These are phyloP conservation scores for Heterotis niloticus DNA, from an alignment of 2,113 vertebrate species.

Conservation along the genomic window DNA sequence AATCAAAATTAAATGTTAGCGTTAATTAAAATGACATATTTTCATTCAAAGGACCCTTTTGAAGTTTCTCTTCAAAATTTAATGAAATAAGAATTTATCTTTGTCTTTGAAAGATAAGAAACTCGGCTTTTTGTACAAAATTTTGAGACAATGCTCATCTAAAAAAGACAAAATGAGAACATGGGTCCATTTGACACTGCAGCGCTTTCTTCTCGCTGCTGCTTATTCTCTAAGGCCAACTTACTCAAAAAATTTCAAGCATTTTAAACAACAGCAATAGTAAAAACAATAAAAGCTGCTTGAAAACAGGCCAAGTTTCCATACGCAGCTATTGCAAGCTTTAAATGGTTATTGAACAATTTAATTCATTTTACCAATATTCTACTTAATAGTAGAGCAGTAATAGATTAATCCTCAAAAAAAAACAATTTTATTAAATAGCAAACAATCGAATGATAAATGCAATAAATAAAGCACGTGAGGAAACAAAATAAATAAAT, in stretches of 20 bases:
- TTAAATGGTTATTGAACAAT: too few species aligned
- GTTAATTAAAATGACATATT: constrained; percentile 26
- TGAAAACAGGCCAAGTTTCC: too few species aligned
- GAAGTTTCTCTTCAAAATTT: constrained; percentile 22
- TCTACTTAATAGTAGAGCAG: too few species aligned
- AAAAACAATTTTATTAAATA: too few species aligned
- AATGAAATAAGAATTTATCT: constrained; percentile 22
- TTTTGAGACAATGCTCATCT: background rate
- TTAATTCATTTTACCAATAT: too few species aligned
- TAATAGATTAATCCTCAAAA: too few species aligned
- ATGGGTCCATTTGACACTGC: background rate
- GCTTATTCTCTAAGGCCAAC: background rate
- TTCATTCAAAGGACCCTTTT: constrained; percentile 16
- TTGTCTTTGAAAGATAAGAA: constrained; percentile 23
- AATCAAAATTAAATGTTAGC: constrained; percentile 23
- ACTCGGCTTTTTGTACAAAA: background rate
- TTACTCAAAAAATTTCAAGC: background rate
- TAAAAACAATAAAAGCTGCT: too few species aligned
- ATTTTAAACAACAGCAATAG: too few species aligned
- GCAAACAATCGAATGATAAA: too few species aligned
- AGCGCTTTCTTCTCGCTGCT: background rate
- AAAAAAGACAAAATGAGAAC: background rate
- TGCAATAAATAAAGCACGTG: too few species aligned
- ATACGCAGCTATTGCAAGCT: too few species aligned
- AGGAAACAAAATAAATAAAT: too few species aligned